Base-by-base conservation (phyloP, 35 echinoderm and acorn worm species). In the Apostichopus parvimensis region DNA sequence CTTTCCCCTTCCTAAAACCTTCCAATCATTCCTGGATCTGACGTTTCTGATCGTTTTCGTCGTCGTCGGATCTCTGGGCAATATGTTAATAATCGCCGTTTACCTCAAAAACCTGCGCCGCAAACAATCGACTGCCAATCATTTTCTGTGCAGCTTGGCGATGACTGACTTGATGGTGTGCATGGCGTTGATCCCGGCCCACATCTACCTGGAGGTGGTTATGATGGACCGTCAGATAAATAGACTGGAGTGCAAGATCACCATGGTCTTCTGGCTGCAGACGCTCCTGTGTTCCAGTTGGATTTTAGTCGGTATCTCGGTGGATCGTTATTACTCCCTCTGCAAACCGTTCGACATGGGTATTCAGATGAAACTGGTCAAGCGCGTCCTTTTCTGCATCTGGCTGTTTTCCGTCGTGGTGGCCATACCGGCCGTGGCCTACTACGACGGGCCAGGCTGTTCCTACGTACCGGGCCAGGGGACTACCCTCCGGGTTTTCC, bases 231-330 rank as follows among this genome's bases (percentile, higher is more conserved):
- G 97, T 5, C 60, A 60, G 4, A 91, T 99, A 6, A 93, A 92
- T 11, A 73, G 79, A 73, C 57, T 83, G 1, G 97, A 99, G 79
- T 99, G 97, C 28, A 88, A 94, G 28, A 58, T 94, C 8, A 94
- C 94, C 24, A 90, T 96, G 65, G 93, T 96, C 26, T 80, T 96
- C 22, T 99, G 97, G 97, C 93, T 96, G 23, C 95, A 96, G 53
- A 94, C 93, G 5, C 88, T 99, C 20, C 66, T 96, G 1, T 94
- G 95, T 56, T 96, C 97, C 6, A 94, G 95, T 45, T 99, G 97
- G 97, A 95, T 99, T 22, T 61, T 99, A 17, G 97, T 99, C 26
- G 97, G 97, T 52, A 99, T 99, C 62, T 99, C 97, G 1, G 90
- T 99, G 8, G 97, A 99, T 64, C 93, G 97, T 1, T 99, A 93